Evolutionary conservation across 1,140 invertebrate species (phyloP).

Genomic region (Tetramorium simillimum): DNA sequence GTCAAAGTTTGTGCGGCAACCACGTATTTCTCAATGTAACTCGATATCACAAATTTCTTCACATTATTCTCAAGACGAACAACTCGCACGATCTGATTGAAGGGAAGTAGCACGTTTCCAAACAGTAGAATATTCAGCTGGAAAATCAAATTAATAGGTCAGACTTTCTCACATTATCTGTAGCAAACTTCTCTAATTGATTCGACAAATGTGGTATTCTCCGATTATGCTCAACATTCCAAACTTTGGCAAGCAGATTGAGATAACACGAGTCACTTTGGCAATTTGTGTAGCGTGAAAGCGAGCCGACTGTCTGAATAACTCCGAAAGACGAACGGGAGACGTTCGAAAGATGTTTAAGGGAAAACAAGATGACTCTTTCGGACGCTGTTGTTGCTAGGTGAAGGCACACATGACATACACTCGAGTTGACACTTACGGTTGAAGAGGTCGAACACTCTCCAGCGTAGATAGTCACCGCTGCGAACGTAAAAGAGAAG

Average conservation of each 20-base stretch:
- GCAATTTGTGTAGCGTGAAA: background rate
- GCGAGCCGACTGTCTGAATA: background rate
- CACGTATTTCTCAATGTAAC: background rate
- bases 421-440: conserved; percentile 61
- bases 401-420: background rate
- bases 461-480: conserved; percentile 69
- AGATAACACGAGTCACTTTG: background rate
- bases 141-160: background rate
- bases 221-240: background rate
- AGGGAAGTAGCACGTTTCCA: background rate
- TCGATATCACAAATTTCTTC: background rate
- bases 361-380: background rate
- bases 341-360: background rate
- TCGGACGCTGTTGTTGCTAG: background rate
- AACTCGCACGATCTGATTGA: background rate
- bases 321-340: background rate
- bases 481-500: conserved; percentile 67
- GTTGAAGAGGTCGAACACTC: conserved; percentile 66
- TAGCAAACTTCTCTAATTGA: background rate
- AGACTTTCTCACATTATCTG: no score
- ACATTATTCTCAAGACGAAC: background rate
- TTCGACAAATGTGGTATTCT: background rate
- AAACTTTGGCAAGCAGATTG: background rate
- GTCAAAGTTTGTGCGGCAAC: background rate
- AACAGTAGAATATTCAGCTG: background rate